Evolutionary conservation across 2,113 vertebrate species (phyloP).

Genomic region (Panthera tigris): DNA sequence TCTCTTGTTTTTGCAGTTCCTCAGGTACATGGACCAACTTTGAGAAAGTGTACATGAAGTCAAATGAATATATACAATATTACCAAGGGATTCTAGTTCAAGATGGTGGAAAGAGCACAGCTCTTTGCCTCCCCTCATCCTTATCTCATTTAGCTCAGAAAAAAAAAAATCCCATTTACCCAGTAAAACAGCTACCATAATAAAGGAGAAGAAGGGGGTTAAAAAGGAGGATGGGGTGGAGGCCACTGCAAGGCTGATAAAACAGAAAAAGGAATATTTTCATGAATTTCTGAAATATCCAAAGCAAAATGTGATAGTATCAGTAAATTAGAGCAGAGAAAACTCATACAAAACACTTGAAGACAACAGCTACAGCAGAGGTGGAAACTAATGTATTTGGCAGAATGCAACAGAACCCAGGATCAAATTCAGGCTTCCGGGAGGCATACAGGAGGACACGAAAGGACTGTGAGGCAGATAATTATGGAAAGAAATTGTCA

Average conservation of each 20-base stretch:
- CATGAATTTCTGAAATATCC: not conserved
- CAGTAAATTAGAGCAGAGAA: not conserved
- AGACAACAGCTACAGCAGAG: not conserved
- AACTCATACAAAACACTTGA: not conserved
- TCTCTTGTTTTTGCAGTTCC: not conserved
- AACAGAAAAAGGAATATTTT: not conserved
- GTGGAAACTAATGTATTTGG: not conserved
- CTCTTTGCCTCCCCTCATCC: not conserved
- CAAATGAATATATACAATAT: not conserved
- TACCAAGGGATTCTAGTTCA: not conserved
- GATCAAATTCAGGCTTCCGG: not conserved
- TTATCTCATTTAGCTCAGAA: not conserved
- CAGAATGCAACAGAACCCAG: not conserved
- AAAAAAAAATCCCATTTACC: not conserved
- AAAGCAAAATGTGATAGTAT: not conserved
- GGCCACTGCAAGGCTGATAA: not conserved
- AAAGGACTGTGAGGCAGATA: not conserved
- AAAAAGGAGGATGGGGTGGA: not conserved
- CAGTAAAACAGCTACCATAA: not conserved
- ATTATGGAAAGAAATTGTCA: not conserved
- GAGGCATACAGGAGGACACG: not conserved
- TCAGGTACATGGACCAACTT: not conserved
- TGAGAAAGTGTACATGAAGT: not conserved
- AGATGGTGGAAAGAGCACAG: not conserved
- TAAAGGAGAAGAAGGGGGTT: not conserved